Evolutionary conservation across 2,113 vertebrate species (phyloP).

Genomic region (Strix uralensis): DNA sequence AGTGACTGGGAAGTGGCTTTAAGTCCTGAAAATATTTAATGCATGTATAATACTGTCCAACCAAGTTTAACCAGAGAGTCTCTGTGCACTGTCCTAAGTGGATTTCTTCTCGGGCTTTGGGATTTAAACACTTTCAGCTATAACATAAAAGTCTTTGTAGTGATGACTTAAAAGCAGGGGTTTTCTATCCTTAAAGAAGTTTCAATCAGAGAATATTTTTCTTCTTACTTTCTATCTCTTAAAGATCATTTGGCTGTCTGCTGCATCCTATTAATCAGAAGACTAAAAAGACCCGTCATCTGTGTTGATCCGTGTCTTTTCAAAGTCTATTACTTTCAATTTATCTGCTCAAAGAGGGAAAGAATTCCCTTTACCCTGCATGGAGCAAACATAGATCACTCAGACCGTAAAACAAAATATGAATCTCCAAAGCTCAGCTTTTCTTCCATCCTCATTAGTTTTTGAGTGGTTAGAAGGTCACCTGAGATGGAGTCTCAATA

Average conservation of each 20-base stretch:
- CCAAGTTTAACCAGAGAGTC: neutral
- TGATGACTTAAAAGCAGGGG: neutral
- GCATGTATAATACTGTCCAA: neutral
- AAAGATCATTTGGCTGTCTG: neutral
- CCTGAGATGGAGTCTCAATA: neutral
- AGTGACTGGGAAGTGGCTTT: neutral
- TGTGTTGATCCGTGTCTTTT: neutral
- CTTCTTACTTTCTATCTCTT: neutral
- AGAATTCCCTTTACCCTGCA: neutral
- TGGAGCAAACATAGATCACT: neutral
- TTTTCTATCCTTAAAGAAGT: neutral
- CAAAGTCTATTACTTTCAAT: slow-evolving; percentile 17
- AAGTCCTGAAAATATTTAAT: neutral
- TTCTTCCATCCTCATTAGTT: slow-evolving; percentile 27
- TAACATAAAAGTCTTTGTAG: neutral
- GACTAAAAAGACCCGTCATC: neutral
- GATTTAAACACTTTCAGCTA: neutral
- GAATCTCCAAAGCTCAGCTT: neutral
- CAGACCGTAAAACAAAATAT: neutral
- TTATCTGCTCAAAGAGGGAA: neutral
- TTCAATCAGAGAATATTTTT: neutral
- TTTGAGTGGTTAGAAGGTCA: slow-evolving; percentile 32
- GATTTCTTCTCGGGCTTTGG: neutral
- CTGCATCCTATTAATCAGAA: neutral
- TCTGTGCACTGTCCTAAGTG: neutral